These are phyloP conservation scores for Opisthocomus hoazin DNA, from an alignment of 2,113 vertebrate species.

Conservation along the genomic window DNA sequence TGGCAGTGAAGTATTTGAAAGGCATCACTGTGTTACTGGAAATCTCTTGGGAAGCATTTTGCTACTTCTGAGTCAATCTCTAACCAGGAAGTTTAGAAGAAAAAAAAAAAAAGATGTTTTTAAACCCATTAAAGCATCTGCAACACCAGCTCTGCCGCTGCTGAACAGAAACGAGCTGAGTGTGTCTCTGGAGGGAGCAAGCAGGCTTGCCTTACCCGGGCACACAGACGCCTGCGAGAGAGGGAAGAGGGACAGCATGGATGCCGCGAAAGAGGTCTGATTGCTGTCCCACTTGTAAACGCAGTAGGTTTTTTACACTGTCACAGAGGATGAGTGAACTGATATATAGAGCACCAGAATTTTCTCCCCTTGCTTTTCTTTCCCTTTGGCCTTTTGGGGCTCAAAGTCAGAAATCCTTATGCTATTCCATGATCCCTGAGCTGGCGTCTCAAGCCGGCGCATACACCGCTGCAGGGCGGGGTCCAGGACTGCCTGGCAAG, in stretches of 20 bases:
- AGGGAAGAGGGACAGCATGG: accelerated
- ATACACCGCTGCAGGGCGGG: accelerated
- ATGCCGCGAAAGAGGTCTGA: not conserved
- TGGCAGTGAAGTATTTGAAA: not conserved
- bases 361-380: not conserved
- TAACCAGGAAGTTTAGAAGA: not conserved
- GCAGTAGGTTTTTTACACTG: not conserved
- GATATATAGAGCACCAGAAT: not conserved
- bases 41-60: not conserved
- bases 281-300: not conserved
- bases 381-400: not conserved
- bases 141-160: not conserved
- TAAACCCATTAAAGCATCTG: not conserved
- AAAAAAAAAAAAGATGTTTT: not conserved
- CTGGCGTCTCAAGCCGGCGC: not conserved
- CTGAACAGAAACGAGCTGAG: not conserved
- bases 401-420: not conserved
- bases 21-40: not conserved
- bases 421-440: not conserved
- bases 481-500: not conserved
- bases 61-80: not conserved
- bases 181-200: not conserved
- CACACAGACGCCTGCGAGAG: accelerated
- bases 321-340: not conserved
- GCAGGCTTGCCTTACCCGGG: not conserved